A percentile compares a stretch with the other conserved stretches of the same genome.
Evolutionary conservation across 1,140 invertebrate genomes (phyloP).

Genomic region (Temnothorax longispinosus): DNA sequence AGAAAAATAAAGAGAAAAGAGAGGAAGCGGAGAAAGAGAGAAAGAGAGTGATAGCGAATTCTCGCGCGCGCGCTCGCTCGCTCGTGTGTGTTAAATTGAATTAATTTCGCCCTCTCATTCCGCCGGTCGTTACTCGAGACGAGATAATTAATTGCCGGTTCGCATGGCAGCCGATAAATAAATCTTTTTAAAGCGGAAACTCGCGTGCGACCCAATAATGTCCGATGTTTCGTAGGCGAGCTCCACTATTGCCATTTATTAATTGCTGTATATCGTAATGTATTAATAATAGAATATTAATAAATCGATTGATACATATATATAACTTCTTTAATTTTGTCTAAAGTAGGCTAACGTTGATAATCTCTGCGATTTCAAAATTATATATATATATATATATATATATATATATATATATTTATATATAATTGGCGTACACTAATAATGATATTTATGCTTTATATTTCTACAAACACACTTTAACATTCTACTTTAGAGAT

Average conservation of each 20-base stretch:
- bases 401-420: no score
- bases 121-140: constrained; percentile 46
- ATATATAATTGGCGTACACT: neutral
- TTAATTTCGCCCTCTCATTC: constrained; percentile 76
- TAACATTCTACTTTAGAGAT: neutral
- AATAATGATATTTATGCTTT: neutral
- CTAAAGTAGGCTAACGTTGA: neutral
- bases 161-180: constrained; percentile 72
- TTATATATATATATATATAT: no score
- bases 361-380: neutral
- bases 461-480: neutral
- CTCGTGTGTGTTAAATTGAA: constrained; percentile 80
- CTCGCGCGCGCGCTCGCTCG: constrained; percentile 70
- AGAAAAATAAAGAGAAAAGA: constrained; percentile 10
- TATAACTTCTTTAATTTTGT: neutral
- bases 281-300: constrained; percentile 18
- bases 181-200: constrained; percentile 69
- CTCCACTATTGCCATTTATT: constrained; percentile 34
- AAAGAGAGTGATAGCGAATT: constrained; percentile 62
- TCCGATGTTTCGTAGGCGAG: constrained; percentile 42
- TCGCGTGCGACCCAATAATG: constrained; percentile 62
- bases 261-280: constrained; percentile 29
- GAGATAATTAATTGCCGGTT: constrained; percentile 72
- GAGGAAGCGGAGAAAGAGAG: neutral
- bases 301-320: neutral